These are phyloP conservation scores for Camelus bactrianus DNA, from an alignment of 2,113 vertebrate genomes.

Conservation along the genomic window DNA sequence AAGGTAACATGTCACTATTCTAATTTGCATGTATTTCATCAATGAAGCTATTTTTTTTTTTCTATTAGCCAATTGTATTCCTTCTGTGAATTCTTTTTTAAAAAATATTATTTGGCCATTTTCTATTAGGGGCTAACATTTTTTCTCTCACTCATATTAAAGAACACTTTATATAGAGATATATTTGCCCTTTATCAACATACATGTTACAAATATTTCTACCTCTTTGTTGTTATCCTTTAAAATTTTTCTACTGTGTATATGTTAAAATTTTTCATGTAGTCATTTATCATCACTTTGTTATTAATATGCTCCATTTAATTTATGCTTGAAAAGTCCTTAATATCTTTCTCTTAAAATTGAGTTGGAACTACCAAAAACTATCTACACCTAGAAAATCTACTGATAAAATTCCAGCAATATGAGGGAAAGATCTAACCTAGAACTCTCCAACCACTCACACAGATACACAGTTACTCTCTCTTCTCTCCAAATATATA, in stretches of 20 bases:
- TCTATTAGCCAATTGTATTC: conserved; percentile 4
- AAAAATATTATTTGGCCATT: background rate
- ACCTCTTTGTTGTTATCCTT: background rate
- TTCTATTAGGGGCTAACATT: background rate
- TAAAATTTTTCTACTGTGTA: background rate
- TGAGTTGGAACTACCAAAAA: background rate
- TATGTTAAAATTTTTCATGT: background rate
- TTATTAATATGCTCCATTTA: background rate
- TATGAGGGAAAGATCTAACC: background rate
- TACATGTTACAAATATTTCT: background rate
- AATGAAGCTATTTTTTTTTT: conserved; percentile 31
- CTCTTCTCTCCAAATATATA: background rate
- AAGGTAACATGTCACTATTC: background rate
- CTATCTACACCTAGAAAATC: background rate
- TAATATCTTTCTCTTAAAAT: background rate
- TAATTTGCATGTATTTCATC: conserved; percentile 55
- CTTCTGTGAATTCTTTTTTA: background rate
- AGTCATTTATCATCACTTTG: background rate
- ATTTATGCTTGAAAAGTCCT: background rate
- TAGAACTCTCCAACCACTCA: background rate
- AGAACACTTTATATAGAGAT: background rate
- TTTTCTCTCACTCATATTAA: conserved; percentile 3
- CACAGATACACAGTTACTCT: background rate
- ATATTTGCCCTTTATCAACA: background rate
- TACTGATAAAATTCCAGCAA: background rate